Conservation (phyloP, 2,797 vertebrate species). For the Gallinago stenura region DNA sequence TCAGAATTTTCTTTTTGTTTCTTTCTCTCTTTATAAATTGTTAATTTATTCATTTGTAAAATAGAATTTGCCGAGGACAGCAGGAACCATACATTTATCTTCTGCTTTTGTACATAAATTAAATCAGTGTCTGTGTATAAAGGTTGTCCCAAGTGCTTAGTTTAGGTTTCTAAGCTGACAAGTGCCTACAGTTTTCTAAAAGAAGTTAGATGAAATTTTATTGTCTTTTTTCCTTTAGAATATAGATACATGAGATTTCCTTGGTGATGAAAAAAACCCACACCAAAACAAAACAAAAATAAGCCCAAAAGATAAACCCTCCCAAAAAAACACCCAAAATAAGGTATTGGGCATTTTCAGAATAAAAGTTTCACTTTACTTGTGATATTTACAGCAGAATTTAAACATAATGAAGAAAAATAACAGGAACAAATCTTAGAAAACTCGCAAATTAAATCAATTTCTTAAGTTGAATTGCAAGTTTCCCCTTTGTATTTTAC, state of each 20-base stretch:
- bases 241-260: not conserved
- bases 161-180: not conserved
- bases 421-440: accelerated
- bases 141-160: not conserved
- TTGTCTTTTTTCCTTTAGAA: not conserved
- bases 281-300: not conserved
- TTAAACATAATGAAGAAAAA: not conserved
- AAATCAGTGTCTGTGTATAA: not conserved
- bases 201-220: not conserved
- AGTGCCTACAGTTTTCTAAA: not conserved
- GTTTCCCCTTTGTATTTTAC: not conserved
- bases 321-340: not conserved
- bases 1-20: not conserved
- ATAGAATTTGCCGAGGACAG: not conserved
- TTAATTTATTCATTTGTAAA: not conserved
- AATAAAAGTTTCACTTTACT: not conserved
- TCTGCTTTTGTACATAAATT: not conserved
- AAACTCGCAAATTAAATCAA: not conserved
- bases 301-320: too few relatives aligned
- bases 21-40: not conserved
- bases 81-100: not conserved
- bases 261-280: not conserved
- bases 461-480: not conserved
- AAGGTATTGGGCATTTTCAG: not conserved
- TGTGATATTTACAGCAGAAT: not conserved